Evolutionary conservation across 2,797 vertebrate genomes (phyloP), one percentile per base, ranked within the genome.

Genomic region (Enteromius viviparus): DNA sequence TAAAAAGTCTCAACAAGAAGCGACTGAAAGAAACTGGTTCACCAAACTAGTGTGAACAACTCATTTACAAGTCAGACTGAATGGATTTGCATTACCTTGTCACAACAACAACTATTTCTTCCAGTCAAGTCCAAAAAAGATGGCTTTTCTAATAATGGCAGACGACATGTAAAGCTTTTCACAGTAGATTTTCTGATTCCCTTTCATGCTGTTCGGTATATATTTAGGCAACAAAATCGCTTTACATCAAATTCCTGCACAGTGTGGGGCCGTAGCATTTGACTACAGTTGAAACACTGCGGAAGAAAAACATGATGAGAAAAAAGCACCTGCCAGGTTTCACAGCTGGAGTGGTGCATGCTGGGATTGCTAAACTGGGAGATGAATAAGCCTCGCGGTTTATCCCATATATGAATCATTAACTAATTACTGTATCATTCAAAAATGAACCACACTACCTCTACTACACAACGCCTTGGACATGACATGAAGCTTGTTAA

Each of bases 321-420:
- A 66, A 68, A 80, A 69, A 42, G 34, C 76, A 69, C 62, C 51
- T 83, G 85, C 37, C 49, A 69, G 37, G 80, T 62, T 77, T 85
- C 80, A 82, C 79, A 79, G 78, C 72, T 75, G 76, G 82, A 68
- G 17, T 51, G 75, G 17, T 62, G 83, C 49, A 85, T 76, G 83
- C 78, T 76, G 53, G 71, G 71, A 76, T 47, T 80, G 71, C 62
- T 68, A 79, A 78, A 79, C 66, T 72, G 19, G 72, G 78, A 47
- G 66, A 34, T 5, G 11, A 14, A 79, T 45, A 72, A 47, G 60
- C 34, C 37, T 45, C 68, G 58, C 2, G 29, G 70, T 77, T 76
- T 15, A 76, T 62, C 53, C 6, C 0, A n/a, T 68, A 17, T 71
- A 58, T 85, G 69, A 82, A 79, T 79, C 76, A 79, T 76, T 68